phyloP scores from a whole-genome alignment of 2,797 vertebrate genomes.

The Tragelaphus oryx region DNA sequence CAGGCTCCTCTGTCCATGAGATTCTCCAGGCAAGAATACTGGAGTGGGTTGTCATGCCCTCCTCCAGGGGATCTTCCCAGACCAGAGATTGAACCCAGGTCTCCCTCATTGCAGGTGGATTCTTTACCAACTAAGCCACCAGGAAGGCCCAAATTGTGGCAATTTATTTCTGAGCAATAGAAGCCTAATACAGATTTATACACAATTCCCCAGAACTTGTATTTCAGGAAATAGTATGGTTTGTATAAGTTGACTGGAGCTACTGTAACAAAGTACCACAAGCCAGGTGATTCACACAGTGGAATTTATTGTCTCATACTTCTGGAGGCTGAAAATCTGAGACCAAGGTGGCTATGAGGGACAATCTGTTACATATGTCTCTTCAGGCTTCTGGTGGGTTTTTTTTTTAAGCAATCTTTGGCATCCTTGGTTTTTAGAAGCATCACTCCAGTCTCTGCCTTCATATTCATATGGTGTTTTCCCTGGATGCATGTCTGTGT shows the following conservation, averaged over 20 bases:
- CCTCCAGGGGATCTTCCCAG: neutral
- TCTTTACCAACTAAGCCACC: neutral
- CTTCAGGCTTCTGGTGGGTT: neutral
- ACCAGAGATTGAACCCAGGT: neutral
- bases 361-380: neutral
- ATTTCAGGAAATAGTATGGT: neutral
- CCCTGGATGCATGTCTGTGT: neutral
- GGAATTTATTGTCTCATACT: neutral
- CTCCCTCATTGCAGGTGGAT: neutral
- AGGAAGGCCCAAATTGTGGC: neutral
- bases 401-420: neutral
- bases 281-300: neutral
- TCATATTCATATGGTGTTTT: neutral
- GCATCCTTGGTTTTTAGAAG: neutral
- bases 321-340: neutral
- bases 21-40: neutral
- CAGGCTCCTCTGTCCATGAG: too few relatives aligned
- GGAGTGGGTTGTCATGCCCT: neutral
- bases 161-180: neutral
- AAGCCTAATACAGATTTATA: neutral
- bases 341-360: neutral
- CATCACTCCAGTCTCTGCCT: neutral
- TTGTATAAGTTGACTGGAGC: neutral
- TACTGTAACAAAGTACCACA: neutral
- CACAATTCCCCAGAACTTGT: neutral